Conservation (phyloP, 1,140 invertebrate species). For the Plectrocnemia conspersa region DNA sequence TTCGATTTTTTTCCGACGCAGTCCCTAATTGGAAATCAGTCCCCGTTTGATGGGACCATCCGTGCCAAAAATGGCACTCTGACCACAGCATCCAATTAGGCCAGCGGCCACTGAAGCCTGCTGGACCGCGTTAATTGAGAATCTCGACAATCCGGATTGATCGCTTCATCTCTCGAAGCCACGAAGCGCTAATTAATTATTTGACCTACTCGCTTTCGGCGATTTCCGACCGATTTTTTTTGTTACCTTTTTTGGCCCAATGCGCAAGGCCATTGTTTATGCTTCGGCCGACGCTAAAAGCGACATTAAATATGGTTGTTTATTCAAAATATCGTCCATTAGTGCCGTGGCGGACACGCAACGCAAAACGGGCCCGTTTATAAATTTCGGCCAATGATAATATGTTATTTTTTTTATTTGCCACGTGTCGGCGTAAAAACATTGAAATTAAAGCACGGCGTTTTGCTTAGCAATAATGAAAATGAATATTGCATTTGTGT, state of each 20-base stretch:
- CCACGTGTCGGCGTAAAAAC: too few species aligned
- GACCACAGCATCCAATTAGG: neutral
- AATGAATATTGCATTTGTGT: too few species aligned
- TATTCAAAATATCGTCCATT: conserved; percentile 13
- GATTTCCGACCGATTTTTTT: neutral
- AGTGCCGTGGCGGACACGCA: too few species aligned
- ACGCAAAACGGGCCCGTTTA: too few species aligned
- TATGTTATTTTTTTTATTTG: too few species aligned
- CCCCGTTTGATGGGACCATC: neutral
- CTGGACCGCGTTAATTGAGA: too few species aligned
- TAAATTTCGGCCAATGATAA: too few species aligned
- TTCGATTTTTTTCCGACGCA: neutral
- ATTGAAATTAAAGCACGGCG: too few species aligned
- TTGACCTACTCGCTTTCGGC: neutral
- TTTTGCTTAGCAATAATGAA: too few species aligned
- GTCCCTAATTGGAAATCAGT: neutral
- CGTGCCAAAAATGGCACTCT: conserved; percentile 1
- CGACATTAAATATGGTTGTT: conserved; percentile 17
- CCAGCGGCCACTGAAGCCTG: neutral
- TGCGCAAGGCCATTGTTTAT: conserved; percentile 4
- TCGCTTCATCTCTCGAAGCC: too few species aligned
- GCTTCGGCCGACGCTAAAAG: conserved; percentile 12
- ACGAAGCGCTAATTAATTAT: neutral
- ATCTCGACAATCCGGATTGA: too few species aligned
- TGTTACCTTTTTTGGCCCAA: neutral